Base-by-base conservation (phyloP, 2,113 vertebrate species). In the Psilopsiagon aurifrons region DNA sequence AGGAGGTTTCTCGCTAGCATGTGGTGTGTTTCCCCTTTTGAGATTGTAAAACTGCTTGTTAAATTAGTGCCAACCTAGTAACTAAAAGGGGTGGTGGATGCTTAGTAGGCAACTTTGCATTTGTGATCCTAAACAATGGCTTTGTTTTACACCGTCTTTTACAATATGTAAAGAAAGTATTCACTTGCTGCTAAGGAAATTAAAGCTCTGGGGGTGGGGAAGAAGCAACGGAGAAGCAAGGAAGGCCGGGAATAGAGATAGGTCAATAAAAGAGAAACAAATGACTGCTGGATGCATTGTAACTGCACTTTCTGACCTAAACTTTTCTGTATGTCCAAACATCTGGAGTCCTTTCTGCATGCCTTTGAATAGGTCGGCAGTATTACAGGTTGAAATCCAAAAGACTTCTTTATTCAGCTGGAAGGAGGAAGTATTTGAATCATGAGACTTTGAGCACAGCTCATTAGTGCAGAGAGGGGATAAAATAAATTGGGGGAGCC, bases 401-500 rank as follows among this genome's bases (percentile, higher is more conserved):
- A 91, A 37, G 33, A 51, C 85, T 57, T 39, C 86, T 91, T 88
- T 82, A 66, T 92, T 86, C 67, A 91, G 16, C 83, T 41, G 39
- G 24, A 77, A 71, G 88, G 86, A 44, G 59, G 43, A 54, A 90
- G 67, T 80, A 28, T 92, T 96, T 93, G 88, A 96, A 77, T 95
- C 71, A 46, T 90, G 66, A 93, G 73, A 67, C 81, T 88, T 90
- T 59, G 73, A 92, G 69, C 39, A 66, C 90, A 88, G 94, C 94
- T 97, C 92, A 82, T 97, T 71, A 83, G 86, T 90, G 83, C 29
- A 63, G 71, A 62, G 93, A 91, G 41, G 25, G 47, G 55, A 91
- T 96, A 49, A 91, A 96, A 94, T 92, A 95, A 96, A 68, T 92
- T 63, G 54, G 52, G 85, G 49, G 64, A 95, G 39, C 52, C 59